A percentile compares a stretch with the other conserved stretches of the same genome.
These are phyloP conservation scores for Stegastes partitus DNA, from an alignment of 2,113 vertebrate genomes.

Conservation along the genomic window DNA sequence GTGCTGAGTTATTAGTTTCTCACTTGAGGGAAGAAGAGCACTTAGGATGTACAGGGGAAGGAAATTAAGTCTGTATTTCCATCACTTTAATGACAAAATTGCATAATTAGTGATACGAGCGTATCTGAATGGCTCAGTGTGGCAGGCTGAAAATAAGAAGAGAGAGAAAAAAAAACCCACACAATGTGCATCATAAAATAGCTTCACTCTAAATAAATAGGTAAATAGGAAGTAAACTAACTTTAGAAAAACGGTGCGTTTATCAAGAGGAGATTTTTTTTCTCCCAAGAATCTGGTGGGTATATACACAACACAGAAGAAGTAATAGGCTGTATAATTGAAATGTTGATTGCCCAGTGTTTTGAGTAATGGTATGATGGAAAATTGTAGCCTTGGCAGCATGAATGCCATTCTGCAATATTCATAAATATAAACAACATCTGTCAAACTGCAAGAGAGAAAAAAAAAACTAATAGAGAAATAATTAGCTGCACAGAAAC, in stretches of 20 bases:
- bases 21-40: constrained; percentile 45
- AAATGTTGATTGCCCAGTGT: constrained; percentile 9
- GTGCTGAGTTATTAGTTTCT: constrained; percentile 35
- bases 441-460: constrained; percentile 14
- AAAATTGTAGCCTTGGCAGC: not conserved
- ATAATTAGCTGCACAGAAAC: not conserved
- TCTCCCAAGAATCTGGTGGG: constrained; percentile 4
- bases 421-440: constrained; percentile 20
- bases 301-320: constrained; percentile 1
- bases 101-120: constrained; percentile 56
- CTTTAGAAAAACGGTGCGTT: constrained; percentile 19
- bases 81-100: constrained; percentile 52
- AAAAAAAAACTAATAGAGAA: constrained; percentile 10
- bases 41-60: constrained; percentile 37
- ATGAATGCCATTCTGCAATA: constrained; percentile 4
- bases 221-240: constrained; percentile 58
- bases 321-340: not conserved
- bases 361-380: not conserved
- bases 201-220: constrained; percentile 72
- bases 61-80: constrained; percentile 36
- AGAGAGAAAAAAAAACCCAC: not conserved
- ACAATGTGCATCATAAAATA: constrained; percentile 47
- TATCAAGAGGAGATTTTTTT: not conserved
- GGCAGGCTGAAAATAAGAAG: constrained; percentile 57
- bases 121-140: constrained; percentile 78